Evolutionary conservation across 2,113 vertebrate genomes (phyloP), one percentile per base, ranked within the genome.

Genomic region (Brachypteracias leptosomus): DNA sequence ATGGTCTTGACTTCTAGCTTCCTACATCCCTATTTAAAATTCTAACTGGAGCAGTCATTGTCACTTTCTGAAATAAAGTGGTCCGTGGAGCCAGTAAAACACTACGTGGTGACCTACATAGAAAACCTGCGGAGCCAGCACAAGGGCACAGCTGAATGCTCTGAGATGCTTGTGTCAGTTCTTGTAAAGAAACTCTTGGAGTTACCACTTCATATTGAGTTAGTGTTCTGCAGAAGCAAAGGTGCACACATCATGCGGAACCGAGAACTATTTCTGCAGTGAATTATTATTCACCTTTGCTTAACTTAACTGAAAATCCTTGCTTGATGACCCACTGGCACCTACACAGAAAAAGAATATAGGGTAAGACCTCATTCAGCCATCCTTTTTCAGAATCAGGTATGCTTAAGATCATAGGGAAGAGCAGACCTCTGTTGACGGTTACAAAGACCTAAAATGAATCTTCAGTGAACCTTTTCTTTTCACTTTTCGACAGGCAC

Each of bases 381-480:
- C 78, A 90, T 29, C 29, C 11, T 63, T 62, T 63, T 61, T 88
- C 89, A 94, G 51, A 71, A 90, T 96, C 83, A 85, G 61, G 6
- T 86, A 57, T 8, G 44, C 51, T 79, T 73, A 31, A 80, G 31
- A 12, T 58, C 5, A 24, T 5, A 35, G 14, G 40, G 38, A 75
- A 93, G 46, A 31, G 68, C 63, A 79, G 58, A 74, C 49, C 68
- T 59, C 33, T 85, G 57, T 22, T 52, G 88, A 94, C 76, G 87
- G 83, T 59, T 94, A 70, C 21, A 74, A 51, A 54, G 93, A 82
- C 14, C 3, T 7, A 62, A 85, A 89, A 42, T 42, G 80, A 93
- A 78, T 90, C 94, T 83, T 93, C 46, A 71, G 46, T 55, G 77
- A 91, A 66, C 83, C 76, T 91, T 93, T 68, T 80, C 54, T 85